Percentiles rank a stretch among this genome's conserved stretches.
Conservation (phyloP, 2,113 vertebrate genomes). For the Pteropus alecto region DNA sequence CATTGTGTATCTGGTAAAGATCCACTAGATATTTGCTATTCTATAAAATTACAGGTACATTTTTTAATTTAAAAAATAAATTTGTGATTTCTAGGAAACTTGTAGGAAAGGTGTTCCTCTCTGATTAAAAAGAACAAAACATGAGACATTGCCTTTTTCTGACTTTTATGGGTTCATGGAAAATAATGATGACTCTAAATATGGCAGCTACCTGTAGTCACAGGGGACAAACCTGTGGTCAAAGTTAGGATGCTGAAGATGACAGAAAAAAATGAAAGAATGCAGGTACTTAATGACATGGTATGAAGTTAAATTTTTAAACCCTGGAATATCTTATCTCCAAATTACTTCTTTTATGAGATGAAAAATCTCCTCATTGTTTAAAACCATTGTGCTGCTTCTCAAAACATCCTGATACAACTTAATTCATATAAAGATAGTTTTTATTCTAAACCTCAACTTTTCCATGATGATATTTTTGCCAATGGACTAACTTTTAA, state of each 20-base stretch:
- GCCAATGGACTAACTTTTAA: background rate
- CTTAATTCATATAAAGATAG: background rate
- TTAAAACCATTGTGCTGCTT: background rate
- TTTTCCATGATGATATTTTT: background rate
- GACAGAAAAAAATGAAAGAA: background rate
- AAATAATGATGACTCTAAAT: background rate
- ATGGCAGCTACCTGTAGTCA: no score
- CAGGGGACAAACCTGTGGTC: background rate
- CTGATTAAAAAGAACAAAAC: background rate
- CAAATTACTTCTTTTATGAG: background rate
- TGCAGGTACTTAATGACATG: accelerated
- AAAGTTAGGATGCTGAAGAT: background rate
- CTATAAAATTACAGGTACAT: background rate
- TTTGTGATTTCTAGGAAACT: background rate
- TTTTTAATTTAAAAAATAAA: background rate
- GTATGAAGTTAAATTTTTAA: background rate
- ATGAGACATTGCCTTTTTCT: background rate
- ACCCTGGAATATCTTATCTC: background rate
- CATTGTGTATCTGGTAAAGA: background rate
- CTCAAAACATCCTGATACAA: background rate
- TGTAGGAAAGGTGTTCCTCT: background rate
- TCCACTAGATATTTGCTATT: background rate
- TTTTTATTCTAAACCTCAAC: background rate
- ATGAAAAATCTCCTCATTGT: background rate
- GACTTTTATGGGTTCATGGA: background rate